Evolutionary conservation across 2,113 vertebrate species (phyloP).

Genomic region (Indicator indicator): DNA sequence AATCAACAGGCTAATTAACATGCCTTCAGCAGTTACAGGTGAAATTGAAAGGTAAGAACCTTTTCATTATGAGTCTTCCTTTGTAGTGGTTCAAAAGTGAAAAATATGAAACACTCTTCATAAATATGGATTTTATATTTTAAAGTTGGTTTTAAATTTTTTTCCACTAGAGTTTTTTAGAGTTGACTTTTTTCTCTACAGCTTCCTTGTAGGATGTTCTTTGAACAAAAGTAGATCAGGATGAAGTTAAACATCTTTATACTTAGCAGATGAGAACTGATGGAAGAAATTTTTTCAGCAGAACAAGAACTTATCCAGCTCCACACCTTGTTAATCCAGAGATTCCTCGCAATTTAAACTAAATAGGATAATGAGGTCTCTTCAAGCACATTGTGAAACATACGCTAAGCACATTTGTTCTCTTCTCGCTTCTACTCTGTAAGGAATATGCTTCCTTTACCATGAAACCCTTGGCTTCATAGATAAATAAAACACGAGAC

Average conservation of each 20-base stretch:
- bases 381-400: not conserved
- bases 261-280: not conserved
- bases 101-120: not conserved
- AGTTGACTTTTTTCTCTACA: not conserved
- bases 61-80: not conserved
- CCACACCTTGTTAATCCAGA: not conserved
- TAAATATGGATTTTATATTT: not conserved
- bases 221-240: not conserved
- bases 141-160: not conserved
- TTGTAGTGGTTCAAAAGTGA: not conserved
- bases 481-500: slow-evolving; percentile 11
- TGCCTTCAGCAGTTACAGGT: slow-evolving; percentile 46
- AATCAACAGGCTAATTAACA: slow-evolving; percentile 70
- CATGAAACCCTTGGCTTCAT: not conserved
- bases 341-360: not conserved
- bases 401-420: not conserved
- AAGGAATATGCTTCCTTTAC: not conserved
- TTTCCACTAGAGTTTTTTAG: no score
- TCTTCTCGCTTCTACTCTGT: not conserved
- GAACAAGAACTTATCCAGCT: not conserved
- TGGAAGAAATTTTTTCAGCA: not conserved
- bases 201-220: not conserved
- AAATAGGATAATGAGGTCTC: not conserved
- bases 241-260: not conserved
- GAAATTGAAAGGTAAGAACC: slow-evolving; percentile 73